phyloP scores from a whole-genome alignment of 92 coral and sea anemone genomes.

The Phymanthus crucifer region DNA sequence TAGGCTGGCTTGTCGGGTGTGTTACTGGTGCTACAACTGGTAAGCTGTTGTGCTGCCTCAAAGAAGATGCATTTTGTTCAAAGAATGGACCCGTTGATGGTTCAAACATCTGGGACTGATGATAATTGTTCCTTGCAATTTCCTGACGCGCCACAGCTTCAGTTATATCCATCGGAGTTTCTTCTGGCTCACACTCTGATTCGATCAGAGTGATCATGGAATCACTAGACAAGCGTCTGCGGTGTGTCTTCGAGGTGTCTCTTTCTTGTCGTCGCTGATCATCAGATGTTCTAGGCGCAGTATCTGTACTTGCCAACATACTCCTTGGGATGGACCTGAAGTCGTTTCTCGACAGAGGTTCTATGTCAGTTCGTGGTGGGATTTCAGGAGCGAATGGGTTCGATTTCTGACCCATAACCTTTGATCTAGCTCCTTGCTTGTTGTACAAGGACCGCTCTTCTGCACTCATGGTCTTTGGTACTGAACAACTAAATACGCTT shows the following conservation, averaged over 20 bases:
- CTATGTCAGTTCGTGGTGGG: slow-evolving; percentile 20
- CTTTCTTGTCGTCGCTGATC: not conserved
- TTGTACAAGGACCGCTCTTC: not conserved
- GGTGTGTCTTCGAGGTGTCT: slow-evolving; percentile 9
- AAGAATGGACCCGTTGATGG: not conserved
- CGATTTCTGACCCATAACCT: slow-evolving; percentile 19
- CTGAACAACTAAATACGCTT: slow-evolving; percentile 14
- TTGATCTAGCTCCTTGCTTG: slow-evolving; percentile 62
- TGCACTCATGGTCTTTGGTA: slow-evolving; percentile 1
- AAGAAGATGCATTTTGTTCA: slow-evolving; percentile 12
- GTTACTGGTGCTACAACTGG: not conserved
- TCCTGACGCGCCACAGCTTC: not conserved
- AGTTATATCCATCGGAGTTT: no score
- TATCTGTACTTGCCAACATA: slow-evolving; percentile 39
- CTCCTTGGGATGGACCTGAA: slow-evolving; percentile 35
- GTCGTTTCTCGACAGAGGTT: slow-evolving; percentile 12
- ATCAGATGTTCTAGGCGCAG: not conserved
- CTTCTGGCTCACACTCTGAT: slow-evolving; percentile 12
- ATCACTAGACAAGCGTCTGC: slow-evolving; percentile 50
- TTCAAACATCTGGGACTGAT: not conserved
- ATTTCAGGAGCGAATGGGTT: slow-evolving; percentile 51
- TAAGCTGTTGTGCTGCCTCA: slow-evolving; percentile 6
- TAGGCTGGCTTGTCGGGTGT: not conserved
- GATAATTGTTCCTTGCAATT: not conserved
- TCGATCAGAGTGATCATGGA: slow-evolving; percentile 69